Conservation (phyloP, 2,113 vertebrate species). For the Rhinolophus ferrumequinum region DNA sequence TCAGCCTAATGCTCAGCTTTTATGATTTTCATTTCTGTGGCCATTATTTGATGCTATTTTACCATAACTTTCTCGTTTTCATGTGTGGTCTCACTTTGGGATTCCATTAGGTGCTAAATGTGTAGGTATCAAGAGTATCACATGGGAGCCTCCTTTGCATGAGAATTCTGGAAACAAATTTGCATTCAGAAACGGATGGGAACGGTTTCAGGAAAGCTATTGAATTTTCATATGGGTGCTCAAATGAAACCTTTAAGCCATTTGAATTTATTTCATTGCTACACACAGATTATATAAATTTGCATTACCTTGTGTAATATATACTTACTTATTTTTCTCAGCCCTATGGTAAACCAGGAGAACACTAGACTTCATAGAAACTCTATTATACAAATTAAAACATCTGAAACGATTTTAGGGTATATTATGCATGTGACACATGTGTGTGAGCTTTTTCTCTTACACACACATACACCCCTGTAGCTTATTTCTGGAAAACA, state of each 20-base stretch:
- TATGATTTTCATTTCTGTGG: not conserved
- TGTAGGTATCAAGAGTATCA: slow-evolving; percentile 47
- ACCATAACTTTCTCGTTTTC: not conserved
- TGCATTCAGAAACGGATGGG: slow-evolving; percentile 31
- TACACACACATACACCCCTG: not conserved
- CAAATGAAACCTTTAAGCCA: slow-evolving; percentile 56
- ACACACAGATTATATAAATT: slow-evolving; percentile 1
- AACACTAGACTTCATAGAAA: not conserved
- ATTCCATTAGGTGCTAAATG: slow-evolving; percentile 48
- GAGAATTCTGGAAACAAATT: slow-evolving; percentile 53
- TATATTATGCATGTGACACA: not conserved
- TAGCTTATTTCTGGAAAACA: slow-evolving; percentile 50
- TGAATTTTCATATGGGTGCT: slow-evolving; percentile 63
- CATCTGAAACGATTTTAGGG: not conserved
- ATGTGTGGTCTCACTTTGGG: slow-evolving; percentile 10
- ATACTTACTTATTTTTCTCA: not conserved
- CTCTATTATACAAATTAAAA: slow-evolving; percentile 7
- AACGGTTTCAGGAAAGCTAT: slow-evolving; percentile 43
- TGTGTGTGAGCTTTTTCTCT: not conserved
- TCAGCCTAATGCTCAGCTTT: not conserved
- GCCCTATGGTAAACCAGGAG: not conserved
- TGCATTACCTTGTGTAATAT: slow-evolving; percentile 5
- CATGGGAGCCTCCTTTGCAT: not conserved
- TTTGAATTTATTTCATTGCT: slow-evolving; percentile 40
- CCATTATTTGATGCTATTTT: not conserved